phyloP scores from a whole-genome alignment of 2,113 vertebrate genomes.

The Esox niger region DNA sequence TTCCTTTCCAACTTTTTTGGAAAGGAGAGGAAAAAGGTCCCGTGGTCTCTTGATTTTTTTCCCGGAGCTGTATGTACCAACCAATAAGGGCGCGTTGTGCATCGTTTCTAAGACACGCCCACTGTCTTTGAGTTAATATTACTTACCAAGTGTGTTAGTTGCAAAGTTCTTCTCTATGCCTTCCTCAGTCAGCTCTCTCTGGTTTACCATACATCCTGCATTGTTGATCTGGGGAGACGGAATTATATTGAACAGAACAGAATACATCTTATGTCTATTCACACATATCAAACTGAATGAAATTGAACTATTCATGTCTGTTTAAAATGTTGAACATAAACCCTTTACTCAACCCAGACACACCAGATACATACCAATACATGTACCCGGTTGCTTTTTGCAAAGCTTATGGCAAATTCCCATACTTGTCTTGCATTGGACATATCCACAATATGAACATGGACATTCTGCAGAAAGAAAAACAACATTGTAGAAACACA shows the following conservation, averaged over 20 bases:
- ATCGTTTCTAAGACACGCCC: neutral
- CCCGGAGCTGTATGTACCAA: no score
- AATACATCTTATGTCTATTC: no score
- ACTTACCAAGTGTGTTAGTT: constrained; percentile 80
- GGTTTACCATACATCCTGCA: constrained; percentile 83
- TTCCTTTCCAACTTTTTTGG: no score
- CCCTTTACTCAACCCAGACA: no score
- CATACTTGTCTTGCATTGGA: constrained; percentile 77
- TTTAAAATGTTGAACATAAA: neutral
- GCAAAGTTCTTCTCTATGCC: constrained; percentile 86
- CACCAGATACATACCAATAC: constrained; percentile 74
- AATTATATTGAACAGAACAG: neutral
- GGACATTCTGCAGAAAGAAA: constrained; percentile 67
- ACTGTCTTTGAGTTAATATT: neutral
- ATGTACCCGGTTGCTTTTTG: constrained; percentile 67
- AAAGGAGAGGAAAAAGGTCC: no score
- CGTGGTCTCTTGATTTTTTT: no score
- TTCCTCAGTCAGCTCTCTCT: constrained; percentile 78
- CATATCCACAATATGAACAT: constrained; percentile 80
- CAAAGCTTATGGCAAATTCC: constrained; percentile 80
- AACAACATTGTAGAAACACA: no score
- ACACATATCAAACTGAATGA: neutral
- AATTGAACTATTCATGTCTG: neutral
- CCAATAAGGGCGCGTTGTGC: neutral
- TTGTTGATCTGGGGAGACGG: constrained; percentile 77